Evolutionary conservation across 2,113 vertebrate species (phyloP), one percentile per base, ranked within the genome.

Genomic region (Hippocampus guttulatus): DNA sequence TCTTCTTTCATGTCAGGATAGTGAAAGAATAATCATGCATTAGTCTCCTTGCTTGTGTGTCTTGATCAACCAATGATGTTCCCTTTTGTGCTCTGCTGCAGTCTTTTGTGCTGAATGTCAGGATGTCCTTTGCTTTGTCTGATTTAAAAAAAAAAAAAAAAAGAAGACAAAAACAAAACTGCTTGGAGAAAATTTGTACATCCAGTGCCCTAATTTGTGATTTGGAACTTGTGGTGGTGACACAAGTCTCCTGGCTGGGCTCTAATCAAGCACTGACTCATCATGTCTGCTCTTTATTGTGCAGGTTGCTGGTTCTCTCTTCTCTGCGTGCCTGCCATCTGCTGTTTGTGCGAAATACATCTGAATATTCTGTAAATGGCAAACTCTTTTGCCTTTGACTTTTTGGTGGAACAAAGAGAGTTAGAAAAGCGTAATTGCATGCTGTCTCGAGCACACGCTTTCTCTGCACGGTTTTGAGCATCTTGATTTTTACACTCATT

Each of bases 11-110:
- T 27, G 43, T 18, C n/a, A 60, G 23, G 0, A 55, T 55, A 55
- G 21, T 55, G 21, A 23, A 55, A 23, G 67, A 75, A 73, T 76
- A 79, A 70, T 84, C 80, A 85, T 85, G 73, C 83, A 85, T 77
- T 64, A 74, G 67, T 77, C 67, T 83, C 60, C 64, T 67, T 58
- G 52, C 73, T 85, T 84, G 84, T 82, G 80, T 75, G 54, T 89
- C 88, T 89, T 80, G 81, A 90, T 80, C 75, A 71, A 75, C 84
- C 72, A 79, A 79, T 78, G 73, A 80, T 75, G 74, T 69, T 63
- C 54, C 78, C 77, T 81, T 33, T 45, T 38, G 23, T 68, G 67
- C 68, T 79, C 67, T 51, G 64, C 52, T 67, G 70, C 71, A 54
- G 61, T 63, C 79, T 73, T 80, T 69, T 74, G 54, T 80, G 74